Conservation (phyloP, 2,797 vertebrate genomes). For the Rhyacichthys aspro region DNA sequence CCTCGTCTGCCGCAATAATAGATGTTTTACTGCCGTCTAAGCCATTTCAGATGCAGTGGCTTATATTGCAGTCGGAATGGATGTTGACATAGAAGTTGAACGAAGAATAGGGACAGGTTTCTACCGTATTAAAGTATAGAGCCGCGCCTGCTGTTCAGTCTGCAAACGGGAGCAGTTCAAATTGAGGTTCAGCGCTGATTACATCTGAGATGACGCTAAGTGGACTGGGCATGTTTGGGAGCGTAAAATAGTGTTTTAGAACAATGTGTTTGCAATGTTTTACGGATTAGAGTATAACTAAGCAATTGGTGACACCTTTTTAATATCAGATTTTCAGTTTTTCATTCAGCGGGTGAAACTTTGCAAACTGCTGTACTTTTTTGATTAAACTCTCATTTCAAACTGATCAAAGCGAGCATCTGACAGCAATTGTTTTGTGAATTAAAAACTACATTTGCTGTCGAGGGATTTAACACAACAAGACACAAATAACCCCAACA, state of each 20-base stretch:
- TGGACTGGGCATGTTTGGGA: constrained; percentile 28
- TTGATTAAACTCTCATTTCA: no score
- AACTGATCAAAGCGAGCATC: no score
- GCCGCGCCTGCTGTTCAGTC: constrained; percentile 32
- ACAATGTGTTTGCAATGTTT: constrained; percentile 37
- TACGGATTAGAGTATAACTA: constrained; percentile 29
- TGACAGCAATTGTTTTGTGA: no score
- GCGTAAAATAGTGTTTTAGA: constrained; percentile 52
- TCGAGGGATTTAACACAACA: no score
- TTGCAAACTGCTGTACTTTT: constrained; percentile 5
- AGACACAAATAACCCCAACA: no score
- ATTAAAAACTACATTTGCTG: no score
- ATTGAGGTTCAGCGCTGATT: constrained; percentile 46
- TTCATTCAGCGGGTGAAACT: constrained; percentile 23
- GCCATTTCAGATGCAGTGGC: constrained; percentile 51
- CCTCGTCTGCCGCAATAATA: constrained; percentile 49
- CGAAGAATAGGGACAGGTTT: constrained; percentile 44
- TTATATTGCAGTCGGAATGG: constrained; percentile 43
- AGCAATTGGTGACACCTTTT: constrained; percentile 24
- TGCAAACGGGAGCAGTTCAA: constrained; percentile 36
- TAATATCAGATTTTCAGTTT: constrained; percentile 28
- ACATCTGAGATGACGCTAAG: constrained; percentile 47
- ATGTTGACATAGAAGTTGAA: constrained; percentile 47
- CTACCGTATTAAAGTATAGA: constrained; percentile 43
- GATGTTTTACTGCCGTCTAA: constrained; percentile 44